Percentiles rank a stretch among this genome's conserved stretches.
Conservation (phyloP, 2,888 invertebrate genomes). For the Xylocampa areola region DNA sequence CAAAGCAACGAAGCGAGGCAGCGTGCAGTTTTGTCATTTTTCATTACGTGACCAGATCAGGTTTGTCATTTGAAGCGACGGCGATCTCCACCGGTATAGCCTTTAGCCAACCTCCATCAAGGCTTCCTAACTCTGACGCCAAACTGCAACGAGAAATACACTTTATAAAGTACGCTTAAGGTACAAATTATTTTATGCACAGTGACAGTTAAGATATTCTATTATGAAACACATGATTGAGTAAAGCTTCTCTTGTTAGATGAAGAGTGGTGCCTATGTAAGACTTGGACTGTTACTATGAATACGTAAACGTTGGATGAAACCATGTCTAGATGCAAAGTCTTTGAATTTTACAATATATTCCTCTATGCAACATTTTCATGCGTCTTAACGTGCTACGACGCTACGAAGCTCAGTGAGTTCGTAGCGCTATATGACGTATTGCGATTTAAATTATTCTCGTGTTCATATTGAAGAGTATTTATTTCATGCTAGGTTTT, state of each 20-base stretch:
- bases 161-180: constrained; percentile 18
- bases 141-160: constrained; percentile 33
- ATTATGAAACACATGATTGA: constrained; percentile 52
- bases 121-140: constrained; percentile 15
- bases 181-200: constrained; percentile 21
- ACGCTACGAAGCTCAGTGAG: constrained; percentile 48
- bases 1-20: constrained; percentile 60
- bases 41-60: constrained; percentile 92
- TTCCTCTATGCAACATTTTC: constrained; percentile 41
- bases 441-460: constrained; percentile 36
- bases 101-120: constrained; percentile 63
- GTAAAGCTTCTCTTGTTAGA: constrained; percentile 80
- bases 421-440: constrained; percentile 39
- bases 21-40: constrained; percentile 90
- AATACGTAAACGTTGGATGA: constrained; percentile 80
- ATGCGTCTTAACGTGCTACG: constrained; percentile 42
- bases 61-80: constrained; percentile 83
- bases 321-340: constrained; percentile 70
- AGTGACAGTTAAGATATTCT: constrained; percentile 41
- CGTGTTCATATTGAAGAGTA: constrained; percentile 2
- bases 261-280: constrained; percentile 79
- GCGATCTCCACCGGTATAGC: constrained; percentile 73
- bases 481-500: constrained; percentile 20
- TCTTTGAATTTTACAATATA: constrained; percentile 54
- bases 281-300: constrained; percentile 79